phyloP scores from a whole-genome alignment of 2,888 invertebrate species.

The Lymantria monacha region DNA sequence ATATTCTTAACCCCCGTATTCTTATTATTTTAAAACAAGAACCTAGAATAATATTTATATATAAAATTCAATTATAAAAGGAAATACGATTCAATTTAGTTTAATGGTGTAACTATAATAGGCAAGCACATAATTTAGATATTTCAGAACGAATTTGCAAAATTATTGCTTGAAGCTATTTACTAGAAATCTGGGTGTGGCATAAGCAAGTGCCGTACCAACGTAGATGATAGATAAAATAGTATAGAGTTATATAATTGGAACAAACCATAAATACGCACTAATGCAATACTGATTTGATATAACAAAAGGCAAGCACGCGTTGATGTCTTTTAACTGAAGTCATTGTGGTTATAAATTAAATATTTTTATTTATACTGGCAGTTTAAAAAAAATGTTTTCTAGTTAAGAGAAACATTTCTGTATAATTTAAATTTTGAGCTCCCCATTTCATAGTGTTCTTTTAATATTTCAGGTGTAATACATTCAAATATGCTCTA shows the following conservation, averaged over 20 bases:
- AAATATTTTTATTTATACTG: too few species aligned
- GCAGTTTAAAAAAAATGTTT: too few species aligned
- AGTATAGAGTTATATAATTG: conserved; percentile 23
- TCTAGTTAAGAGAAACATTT: too few species aligned
- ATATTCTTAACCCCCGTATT: neutral
- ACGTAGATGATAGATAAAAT: conserved; percentile 36
- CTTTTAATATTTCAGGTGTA: too few species aligned
- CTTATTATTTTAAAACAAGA: too few species aligned
- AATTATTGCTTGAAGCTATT: conserved; percentile 19
- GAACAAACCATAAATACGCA: conserved; percentile 20
- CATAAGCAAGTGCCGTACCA: conserved; percentile 13
- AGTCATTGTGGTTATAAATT: too few species aligned
- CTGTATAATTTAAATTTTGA: too few species aligned
- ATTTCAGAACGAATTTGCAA: conserved; percentile 27
- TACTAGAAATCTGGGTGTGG: conserved; percentile 29
- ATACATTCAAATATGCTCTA: too few species aligned
- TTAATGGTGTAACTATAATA: too few species aligned
- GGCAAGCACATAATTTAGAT: neutral
- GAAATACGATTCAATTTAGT: conserved; percentile 6
- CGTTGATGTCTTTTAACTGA: conserved; percentile 5
- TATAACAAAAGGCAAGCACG: conserved; percentile 15
- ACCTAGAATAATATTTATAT: too few species aligned
- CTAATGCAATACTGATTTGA: conserved; percentile 11
- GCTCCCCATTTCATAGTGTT: too few species aligned
- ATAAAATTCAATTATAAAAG: conserved; percentile 1